phyloP scores from a whole-genome alignment of 2,797 vertebrate species.

The Miichthys miiuy region DNA sequence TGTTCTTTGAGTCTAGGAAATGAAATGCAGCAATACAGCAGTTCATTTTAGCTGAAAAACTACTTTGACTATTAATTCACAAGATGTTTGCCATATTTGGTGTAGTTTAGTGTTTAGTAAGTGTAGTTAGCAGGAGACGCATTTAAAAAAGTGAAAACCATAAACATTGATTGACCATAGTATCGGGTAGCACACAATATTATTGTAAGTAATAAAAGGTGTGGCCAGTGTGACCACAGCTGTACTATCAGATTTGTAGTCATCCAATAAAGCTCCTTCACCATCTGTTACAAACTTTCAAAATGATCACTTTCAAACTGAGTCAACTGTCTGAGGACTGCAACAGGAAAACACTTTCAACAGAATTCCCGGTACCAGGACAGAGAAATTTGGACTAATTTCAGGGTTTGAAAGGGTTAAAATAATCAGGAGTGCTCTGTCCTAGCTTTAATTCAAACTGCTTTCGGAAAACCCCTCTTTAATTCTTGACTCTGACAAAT shows the following conservation, averaged over 20 bases:
- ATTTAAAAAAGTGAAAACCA: not conserved
- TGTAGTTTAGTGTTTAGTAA: too few species aligned
- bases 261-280: not conserved
- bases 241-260: not conserved
- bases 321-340: not conserved
- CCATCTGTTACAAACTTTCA: constrained; percentile 23
- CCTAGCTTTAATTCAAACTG: constrained; percentile 21
- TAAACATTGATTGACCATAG: not conserved
- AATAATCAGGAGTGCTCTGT: not conserved
- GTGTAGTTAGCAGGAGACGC: not conserved
- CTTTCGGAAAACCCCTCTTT: constrained; percentile 34
- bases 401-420: not conserved
- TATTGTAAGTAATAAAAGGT: not conserved
- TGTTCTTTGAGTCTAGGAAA: too few species aligned
- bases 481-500: constrained; percentile 21
- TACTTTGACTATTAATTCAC: not conserved
- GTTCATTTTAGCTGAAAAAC: constrained; percentile 2
- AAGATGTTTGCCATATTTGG: constrained; percentile 18
- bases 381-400: not conserved
- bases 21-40: not conserved
- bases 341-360: not conserved
- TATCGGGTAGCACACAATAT: not conserved
- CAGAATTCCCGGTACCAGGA: not conserved
- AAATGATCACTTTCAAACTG: not conserved
- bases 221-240: not conserved